Conservation (phyloP, 1,140 invertebrate genomes). For the Panulirus ornatus region DNA sequence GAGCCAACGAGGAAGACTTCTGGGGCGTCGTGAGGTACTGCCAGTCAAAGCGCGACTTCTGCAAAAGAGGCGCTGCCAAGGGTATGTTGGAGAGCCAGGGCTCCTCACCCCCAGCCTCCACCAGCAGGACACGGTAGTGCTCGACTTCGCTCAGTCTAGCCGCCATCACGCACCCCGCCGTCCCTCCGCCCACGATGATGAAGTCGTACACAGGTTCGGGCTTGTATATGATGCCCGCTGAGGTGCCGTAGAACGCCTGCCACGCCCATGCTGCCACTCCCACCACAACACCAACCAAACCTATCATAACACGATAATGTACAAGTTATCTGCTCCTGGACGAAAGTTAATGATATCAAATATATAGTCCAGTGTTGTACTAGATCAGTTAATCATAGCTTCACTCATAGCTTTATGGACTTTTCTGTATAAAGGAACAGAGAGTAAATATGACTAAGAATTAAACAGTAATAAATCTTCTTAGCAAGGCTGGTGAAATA, state of each 20-base stretch:
- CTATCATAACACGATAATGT: neutral
- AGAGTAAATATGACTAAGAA: no score
- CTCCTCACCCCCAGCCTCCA: constrained; percentile 76
- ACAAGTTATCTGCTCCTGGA: no score
- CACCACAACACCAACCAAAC: constrained; percentile 24
- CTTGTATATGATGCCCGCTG: constrained; percentile 59
- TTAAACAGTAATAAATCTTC: no score
- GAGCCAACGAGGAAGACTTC: constrained; percentile 87
- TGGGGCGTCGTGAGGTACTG: constrained; percentile 91
- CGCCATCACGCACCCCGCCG: constrained; percentile 81
- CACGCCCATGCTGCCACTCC: constrained; percentile 30
- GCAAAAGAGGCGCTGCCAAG: constrained; percentile 83
- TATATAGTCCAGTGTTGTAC: no score
- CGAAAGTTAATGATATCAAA: no score
- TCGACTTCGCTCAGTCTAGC: constrained; percentile 77
- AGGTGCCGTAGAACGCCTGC: constrained; percentile 55
- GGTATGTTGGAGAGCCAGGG: constrained; percentile 83
- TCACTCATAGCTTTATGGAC: no score
- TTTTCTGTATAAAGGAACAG: no score
- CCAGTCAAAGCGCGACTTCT: constrained; percentile 85
- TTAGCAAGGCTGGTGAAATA: no score
- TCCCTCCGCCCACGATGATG: constrained; percentile 78
- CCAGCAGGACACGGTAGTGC: constrained; percentile 72
- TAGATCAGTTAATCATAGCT: no score
- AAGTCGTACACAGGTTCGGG: constrained; percentile 71